Evolutionary conservation across 2,113 vertebrate species (phyloP).

Genomic region (Lynx canadensis): DNA sequence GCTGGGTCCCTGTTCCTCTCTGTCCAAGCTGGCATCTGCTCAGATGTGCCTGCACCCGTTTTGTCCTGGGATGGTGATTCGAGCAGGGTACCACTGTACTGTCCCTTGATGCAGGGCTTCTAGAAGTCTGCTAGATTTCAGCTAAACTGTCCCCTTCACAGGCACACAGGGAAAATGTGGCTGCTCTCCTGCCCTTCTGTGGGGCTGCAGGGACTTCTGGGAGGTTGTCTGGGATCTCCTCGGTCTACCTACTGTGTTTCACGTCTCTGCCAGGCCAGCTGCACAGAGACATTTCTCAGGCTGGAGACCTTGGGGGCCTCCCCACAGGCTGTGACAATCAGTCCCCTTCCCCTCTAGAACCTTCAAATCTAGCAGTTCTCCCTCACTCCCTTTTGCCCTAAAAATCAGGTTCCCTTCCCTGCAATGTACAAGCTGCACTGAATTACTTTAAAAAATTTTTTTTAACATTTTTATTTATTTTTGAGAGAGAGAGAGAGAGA

Average conservation of each 20-base stretch:
- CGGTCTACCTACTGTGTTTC: background rate
- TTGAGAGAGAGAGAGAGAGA: background rate
- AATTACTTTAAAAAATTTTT: background rate
- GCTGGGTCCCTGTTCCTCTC: background rate
- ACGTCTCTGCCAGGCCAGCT: background rate
- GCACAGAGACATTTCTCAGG: background rate
- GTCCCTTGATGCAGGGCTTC: background rate
- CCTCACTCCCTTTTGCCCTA: background rate
- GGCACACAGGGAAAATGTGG: background rate
- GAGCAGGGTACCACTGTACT: background rate
- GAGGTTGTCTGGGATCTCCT: background rate
- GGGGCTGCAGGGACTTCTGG: background rate
- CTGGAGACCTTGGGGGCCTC: background rate
- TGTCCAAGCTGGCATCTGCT: background rate
- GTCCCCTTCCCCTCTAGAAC: background rate
- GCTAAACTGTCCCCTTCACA: background rate
- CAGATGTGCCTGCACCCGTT: too few relatives aligned
- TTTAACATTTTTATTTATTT: background rate
- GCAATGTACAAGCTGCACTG: background rate
- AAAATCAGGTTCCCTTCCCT: background rate
- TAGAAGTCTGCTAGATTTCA: background rate
- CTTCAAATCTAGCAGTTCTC: background rate
- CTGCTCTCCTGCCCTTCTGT: too few relatives aligned
- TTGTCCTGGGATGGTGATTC: background rate
- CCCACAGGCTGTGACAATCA: background rate